Percentiles rank a stretch among this genome's conserved stretches.
phyloP scores from a whole-genome alignment of 1,140 invertebrate genomes.

The Cyrtorhinus lividipennis region DNA sequence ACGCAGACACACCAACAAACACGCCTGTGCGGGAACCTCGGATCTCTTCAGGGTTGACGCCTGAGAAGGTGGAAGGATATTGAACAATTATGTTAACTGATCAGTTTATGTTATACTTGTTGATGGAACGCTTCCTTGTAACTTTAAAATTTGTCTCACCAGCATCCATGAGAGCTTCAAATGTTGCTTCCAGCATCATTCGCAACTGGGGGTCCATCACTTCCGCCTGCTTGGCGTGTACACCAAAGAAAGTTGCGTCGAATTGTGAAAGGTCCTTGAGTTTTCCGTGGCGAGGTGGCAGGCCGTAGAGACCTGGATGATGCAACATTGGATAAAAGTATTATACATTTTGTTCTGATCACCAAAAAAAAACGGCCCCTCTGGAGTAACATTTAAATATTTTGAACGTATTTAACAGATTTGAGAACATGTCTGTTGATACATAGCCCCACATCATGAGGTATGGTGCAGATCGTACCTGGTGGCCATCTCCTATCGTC shows the following conservation, averaged over 20 bases:
- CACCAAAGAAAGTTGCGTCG: conserved; percentile 86
- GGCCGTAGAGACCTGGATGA: conserved; percentile 45
- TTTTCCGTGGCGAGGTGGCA: conserved; percentile 76
- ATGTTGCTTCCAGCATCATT: conserved; percentile 78
- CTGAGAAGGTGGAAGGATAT: too few species aligned
- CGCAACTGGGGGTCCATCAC: conserved; percentile 91
- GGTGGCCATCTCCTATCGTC: conserved; percentile 66
- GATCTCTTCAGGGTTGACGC: conserved; percentile 62
- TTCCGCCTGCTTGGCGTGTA: conserved; percentile 84
- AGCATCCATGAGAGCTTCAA: conserved; percentile 90
- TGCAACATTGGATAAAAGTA: neutral
- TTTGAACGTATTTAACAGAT: too few species aligned
- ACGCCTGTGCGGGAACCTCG: conserved; percentile 77
- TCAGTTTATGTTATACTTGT: too few species aligned
- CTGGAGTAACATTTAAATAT: neutral
- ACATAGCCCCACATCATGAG: too few species aligned
- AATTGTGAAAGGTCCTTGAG: conserved; percentile 76
- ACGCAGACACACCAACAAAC: conserved; percentile 73
- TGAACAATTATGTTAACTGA: too few species aligned
- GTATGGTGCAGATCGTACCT: conserved; percentile 30
- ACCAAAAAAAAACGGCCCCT: too few species aligned
- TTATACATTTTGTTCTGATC: neutral
- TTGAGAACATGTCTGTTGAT: too few species aligned
- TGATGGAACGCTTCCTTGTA: too few species aligned
- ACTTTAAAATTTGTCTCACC: conserved; percentile 37